phyloP scores from a whole-genome alignment of 1,140 invertebrate species.

The Epicauta chinensis region DNA sequence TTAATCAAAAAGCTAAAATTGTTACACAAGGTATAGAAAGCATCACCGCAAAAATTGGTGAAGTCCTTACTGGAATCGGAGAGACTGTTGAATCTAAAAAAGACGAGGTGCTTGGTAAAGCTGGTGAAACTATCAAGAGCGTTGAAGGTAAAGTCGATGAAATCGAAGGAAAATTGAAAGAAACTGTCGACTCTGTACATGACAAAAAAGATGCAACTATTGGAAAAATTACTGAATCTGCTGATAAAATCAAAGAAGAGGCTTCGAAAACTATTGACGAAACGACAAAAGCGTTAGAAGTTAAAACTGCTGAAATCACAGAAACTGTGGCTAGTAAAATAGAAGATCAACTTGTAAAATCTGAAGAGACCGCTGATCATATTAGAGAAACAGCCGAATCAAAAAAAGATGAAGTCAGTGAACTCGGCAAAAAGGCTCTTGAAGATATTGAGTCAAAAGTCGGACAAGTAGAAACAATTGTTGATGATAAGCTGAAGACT shows the following conservation, averaged over 20 bases:
- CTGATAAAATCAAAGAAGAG: not conserved
- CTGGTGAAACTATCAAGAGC: no score
- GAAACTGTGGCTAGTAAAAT: no score
- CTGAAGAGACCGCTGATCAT: no score
- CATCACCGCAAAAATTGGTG: constrained; percentile 3
- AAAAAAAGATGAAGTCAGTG: no score
- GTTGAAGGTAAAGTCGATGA: not conserved
- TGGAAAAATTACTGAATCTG: not conserved
- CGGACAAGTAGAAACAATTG: no score
- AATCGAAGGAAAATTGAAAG: constrained; percentile 8
- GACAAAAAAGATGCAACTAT: constrained; percentile 2
- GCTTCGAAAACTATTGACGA: not conserved
- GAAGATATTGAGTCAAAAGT: no score
- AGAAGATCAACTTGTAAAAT: no score
- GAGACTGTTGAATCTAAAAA: not conserved
- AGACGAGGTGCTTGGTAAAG: not conserved
- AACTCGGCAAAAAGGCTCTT: no score
- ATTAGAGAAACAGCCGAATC: no score
- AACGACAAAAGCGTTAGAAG: not conserved
- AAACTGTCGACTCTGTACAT: not conserved
- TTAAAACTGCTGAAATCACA: not conserved
- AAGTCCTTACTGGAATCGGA: not conserved
- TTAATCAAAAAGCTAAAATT: no score
- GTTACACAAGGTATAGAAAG: constrained; percentile 3
- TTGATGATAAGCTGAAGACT: no score